Evolutionary conservation across 2,888 invertebrate species (phyloP), one percentile per base, ranked within the genome.

Genomic region (Drosophila atroscutellata): DNA sequence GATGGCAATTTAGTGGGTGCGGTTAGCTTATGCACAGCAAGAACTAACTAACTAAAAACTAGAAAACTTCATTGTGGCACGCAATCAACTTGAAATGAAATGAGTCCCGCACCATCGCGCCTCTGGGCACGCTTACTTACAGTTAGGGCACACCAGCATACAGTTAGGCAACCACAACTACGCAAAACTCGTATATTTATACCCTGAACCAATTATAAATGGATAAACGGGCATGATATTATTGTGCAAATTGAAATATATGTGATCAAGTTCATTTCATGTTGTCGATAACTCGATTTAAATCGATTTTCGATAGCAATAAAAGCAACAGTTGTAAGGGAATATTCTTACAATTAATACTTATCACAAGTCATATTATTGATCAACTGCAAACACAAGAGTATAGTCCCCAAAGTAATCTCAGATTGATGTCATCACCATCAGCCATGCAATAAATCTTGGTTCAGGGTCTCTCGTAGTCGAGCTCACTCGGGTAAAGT

Each of bases 51-150:
- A 63, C 18, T 42, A 18, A 61, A 67, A 67, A 67, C 73, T 73
- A 49, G 15, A n/a, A 55, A 55, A 15, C n/a, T 55, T 32, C 13
- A 34, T 28, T 6, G 47, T 15, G 4, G 18, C 51, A 52, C 30
- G 36, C 37, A 13, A 24, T 34, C 51, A 59, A 37, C 52, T 36
- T 45, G 34, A 42, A 34, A 71, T 66, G 49, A 39, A 66, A 61
- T 45, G 58, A 54, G 39, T 34, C 26, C n/a, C 28, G 56, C 55
- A 66, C 62, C 64, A 71, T 68, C 72, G 76, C 72, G 72, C 75
- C 77, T 63, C 60, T 73, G 86, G 75, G 76, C 56, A 32, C 49
- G 18, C 56, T 9, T 18, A 8, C 18, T 37, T 37, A 18, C 36
- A 36, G 15, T 36, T 24, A 8, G 26, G 45, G 8, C 24, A 34